Evolutionary conservation across 2,888 invertebrate species (phyloP).

Genomic region (Troides helena): DNA sequence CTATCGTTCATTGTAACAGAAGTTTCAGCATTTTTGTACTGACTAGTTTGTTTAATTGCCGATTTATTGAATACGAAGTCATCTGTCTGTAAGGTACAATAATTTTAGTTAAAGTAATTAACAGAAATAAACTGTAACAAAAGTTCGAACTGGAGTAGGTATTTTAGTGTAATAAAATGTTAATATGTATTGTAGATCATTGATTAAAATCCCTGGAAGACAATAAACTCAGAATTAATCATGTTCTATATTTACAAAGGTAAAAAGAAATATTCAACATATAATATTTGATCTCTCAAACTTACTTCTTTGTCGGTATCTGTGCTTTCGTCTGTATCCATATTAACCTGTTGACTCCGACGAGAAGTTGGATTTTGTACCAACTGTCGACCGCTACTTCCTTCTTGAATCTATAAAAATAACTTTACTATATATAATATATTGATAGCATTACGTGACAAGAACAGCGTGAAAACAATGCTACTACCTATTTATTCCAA

Average conservation of each 20-base stretch:
- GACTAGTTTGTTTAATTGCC: slow-evolving; percentile 28
- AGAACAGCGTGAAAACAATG: no score
- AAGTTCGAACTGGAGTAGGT: no score
- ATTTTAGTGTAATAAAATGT: no score
- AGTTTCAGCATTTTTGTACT: slow-evolving; percentile 27
- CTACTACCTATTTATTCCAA: background rate
- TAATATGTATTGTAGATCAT: no score
- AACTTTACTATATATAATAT: background rate
- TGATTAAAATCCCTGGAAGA: no score
- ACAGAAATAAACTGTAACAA: background rate
- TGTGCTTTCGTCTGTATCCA: background rate
- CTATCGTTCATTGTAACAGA: background rate
- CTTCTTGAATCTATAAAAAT: background rate
- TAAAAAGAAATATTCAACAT: no score
- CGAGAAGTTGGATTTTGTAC: slow-evolving; percentile 3
- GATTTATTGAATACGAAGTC: slow-evolving; percentile 32
- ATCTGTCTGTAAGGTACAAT: slow-evolving; percentile 30
- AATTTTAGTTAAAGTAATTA: background rate
- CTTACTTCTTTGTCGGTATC: slow-evolving; percentile 24
- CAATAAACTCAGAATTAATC: no score
- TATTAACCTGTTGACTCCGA: background rate
- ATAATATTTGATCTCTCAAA: background rate
- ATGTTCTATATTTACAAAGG: no score
- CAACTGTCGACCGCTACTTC: slow-evolving; percentile 10
- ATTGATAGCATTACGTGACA: no score